These are phyloP conservation scores for Microctenopoma steveboyesi DNA, from an alignment of 2,797 vertebrate species.

Conservation along the genomic window DNA sequence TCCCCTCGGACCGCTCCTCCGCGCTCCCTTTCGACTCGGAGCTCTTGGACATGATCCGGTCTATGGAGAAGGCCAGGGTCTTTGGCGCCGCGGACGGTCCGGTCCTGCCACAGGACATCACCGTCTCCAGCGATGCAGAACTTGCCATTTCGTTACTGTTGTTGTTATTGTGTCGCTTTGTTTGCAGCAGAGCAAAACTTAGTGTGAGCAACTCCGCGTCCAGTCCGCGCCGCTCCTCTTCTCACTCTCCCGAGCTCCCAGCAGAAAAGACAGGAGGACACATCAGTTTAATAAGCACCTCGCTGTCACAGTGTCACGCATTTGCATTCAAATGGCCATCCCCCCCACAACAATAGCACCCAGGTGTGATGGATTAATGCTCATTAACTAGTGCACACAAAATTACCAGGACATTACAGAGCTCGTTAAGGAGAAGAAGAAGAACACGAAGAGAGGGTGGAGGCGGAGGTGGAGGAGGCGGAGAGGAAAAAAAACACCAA, in stretches of 20 bases:
- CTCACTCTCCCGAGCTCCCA: conserved; percentile 84
- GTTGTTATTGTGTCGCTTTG: conserved; percentile 20
- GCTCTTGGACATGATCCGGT: conserved; percentile 97
- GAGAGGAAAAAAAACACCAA: conserved; percentile 22
- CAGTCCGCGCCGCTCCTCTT: conserved; percentile 74
- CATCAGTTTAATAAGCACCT: conserved; percentile 95
- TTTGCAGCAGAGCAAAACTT: conserved; percentile 70
- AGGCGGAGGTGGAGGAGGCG: conserved; percentile 5
- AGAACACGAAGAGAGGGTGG: conserved; percentile 24
- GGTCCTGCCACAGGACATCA: conserved; percentile 88
- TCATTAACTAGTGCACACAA: conserved; percentile 89
- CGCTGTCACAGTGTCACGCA: conserved; percentile 87
- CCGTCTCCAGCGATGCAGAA: conserved; percentile 91
- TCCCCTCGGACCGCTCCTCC: conserved; percentile 84
- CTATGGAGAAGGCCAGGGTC: conserved; percentile 97
- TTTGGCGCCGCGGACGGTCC: conserved; percentile 89
- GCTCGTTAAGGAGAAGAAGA: conserved; percentile 78
- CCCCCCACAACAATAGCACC: conserved; percentile 89
- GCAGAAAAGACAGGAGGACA: conserved; percentile 88
- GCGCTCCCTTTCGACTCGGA: conserved; percentile 84
- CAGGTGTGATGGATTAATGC: conserved; percentile 93
- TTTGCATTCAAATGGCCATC: conserved; percentile 94
- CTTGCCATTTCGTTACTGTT: conserved; percentile 83
- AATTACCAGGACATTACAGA: conserved; percentile 88
- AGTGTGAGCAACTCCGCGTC: conserved; percentile 79